Evolutionary conservation across 1,140 invertebrate genomes (phyloP), one percentile per base, ranked within the genome.

Genomic region (Sarcophaga peregrina): DNA sequence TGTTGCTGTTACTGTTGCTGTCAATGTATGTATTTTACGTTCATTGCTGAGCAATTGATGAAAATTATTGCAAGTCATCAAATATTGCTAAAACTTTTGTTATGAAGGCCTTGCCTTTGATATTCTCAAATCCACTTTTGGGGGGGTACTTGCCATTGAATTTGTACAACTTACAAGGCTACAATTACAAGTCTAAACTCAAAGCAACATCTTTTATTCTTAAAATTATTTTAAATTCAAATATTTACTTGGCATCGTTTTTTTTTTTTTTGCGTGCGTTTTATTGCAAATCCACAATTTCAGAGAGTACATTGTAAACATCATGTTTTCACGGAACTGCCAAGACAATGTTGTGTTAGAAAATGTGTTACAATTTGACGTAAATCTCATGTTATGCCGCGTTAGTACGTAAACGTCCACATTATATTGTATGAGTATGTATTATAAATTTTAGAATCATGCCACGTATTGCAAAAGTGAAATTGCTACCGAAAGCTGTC

Each of bases 81-180:
- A 84, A 86, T 86, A 88, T 78, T 20, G 50, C 47, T 50, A 47
- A 37, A 68, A 68, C n/a, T 78, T n/a, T 78, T 17, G 75, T 68
- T 68, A 86, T 87, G 86, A 37, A 37, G 82, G 84, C 83, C 84
- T 85, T 84, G 87, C 84, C 86, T 87, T 86, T 75, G 86, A 80
- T 84, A 83, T 84, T 84, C 84, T 85, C 84, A 87, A 87, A 87
- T 85, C 85, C 81, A 87, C 88, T 86, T 37, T 37, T 37, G 25
- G 84, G 88, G 86, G 89, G 88, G 87, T n/a, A 86, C 87, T 87
- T 89, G 88, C 88, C 88, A 89, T 89, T 89, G 88, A 89, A 89
- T 73, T 82, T 76, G 17, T 87, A 87, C 86, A 85, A 89, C 85
- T 89, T 89, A 88, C 88, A 89, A 89, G 88, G 88, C 88, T 88